A percentile compares a stretch with the other conserved stretches of the same genome.
Conservation (phyloP, 2,113 vertebrate species). For the Probosciger aterrimus region DNA sequence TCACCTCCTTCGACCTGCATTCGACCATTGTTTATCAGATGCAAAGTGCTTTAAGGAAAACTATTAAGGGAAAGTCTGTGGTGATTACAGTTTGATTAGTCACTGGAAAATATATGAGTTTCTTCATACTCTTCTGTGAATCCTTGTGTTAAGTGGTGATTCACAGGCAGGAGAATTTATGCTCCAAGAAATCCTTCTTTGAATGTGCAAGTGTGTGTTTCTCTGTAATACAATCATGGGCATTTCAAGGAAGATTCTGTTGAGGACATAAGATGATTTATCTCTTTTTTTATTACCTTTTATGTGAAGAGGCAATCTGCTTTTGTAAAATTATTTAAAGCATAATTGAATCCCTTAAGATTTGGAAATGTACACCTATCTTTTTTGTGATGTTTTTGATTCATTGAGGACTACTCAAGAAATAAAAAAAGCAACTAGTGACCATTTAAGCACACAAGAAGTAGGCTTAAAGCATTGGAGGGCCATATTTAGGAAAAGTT, state of each 20-base stretch:
- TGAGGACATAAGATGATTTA: not conserved
- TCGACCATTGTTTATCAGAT: not conserved
- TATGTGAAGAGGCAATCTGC: not conserved
- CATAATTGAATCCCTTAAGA: not conserved
- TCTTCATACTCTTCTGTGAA: not conserved
- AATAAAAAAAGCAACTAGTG: not conserved
- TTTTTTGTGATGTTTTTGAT: not conserved
- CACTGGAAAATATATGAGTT: conserved; percentile 35
- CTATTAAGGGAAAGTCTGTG: conserved; percentile 6
- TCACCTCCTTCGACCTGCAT: too few relatives aligned
- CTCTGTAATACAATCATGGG: not conserved
- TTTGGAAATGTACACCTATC: not conserved
- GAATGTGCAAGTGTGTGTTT: not conserved
- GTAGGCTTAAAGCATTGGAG: not conserved
- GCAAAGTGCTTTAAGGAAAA: not conserved
- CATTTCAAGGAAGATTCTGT: not conserved
- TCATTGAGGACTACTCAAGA: not conserved
- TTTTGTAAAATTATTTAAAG: not conserved
- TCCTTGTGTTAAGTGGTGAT: conserved; percentile 29
- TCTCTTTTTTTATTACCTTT: not conserved
- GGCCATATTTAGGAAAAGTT: not conserved
- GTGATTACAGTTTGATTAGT: not conserved
- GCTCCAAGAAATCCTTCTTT: not conserved
- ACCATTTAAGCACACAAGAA: not conserved
- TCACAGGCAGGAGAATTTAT: conserved; percentile 32